Conservation (phyloP, 37 sponge, comb jelly and placozoan species). For the Spongilla lacustris region DNA sequence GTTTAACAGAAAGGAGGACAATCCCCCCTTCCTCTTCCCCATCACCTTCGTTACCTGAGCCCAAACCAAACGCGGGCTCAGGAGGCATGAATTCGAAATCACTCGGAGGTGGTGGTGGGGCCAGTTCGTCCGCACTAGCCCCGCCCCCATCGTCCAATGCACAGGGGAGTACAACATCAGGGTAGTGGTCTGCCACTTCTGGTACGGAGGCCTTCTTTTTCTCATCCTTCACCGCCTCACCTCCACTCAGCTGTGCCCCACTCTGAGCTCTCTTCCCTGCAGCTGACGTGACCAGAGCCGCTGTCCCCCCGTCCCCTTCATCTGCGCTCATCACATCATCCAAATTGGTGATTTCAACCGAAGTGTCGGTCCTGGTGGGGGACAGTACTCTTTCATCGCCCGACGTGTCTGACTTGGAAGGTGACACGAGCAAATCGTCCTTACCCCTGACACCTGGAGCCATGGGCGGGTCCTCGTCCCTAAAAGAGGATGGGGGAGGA, state of each 20-base stretch:
- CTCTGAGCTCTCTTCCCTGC: slow-evolving; percentile 3
- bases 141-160: background rate
- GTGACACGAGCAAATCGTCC: background rate
- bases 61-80: background rate
- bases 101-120: slow-evolving; percentile 1
- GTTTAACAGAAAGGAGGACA: background rate
- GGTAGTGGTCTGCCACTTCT: background rate
- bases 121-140: background rate
- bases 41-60: background rate
- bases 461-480: background rate
- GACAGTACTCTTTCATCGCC: no score
- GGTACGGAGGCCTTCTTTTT: background rate
- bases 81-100: background rate
- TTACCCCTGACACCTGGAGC: background rate
- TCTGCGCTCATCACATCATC: background rate
- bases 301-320: background rate
- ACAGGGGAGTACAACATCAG: background rate
- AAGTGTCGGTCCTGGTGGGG: background rate
- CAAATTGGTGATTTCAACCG: slow-evolving; percentile 21
- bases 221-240: background rate
- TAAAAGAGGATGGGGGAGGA: slow-evolving; percentile 70
- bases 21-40: background rate
- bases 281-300: no score
- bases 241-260: background rate
- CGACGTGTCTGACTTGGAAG: background rate